These are phyloP conservation scores for Eurypyga helias DNA, from an alignment of 2,113 vertebrate species.

Conservation along the genomic window DNA sequence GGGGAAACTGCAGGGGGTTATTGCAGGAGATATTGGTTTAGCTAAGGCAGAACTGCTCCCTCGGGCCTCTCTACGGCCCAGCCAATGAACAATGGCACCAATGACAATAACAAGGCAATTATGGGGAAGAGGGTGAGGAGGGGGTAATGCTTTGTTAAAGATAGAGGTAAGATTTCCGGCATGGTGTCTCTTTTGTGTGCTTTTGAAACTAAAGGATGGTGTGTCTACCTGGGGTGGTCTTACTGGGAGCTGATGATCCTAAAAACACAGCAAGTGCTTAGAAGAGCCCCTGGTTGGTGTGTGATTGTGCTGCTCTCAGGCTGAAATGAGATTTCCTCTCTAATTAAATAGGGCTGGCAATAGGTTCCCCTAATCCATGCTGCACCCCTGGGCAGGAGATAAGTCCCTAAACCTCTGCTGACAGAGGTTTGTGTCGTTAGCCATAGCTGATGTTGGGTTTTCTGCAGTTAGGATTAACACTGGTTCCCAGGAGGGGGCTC, in stretches of 20 bases:
- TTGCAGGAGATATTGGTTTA: constrained; percentile 75
- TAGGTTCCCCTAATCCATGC: not conserved
- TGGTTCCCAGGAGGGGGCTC: not conserved
- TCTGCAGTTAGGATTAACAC: not conserved
- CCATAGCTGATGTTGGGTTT: not conserved
- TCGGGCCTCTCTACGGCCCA: constrained; percentile 54
- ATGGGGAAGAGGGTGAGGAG: constrained; percentile 76
- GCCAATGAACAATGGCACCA: constrained; percentile 74
- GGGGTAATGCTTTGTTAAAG: constrained; percentile 83
- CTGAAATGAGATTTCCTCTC: constrained; percentile 9
- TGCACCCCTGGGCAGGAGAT: not conserved
- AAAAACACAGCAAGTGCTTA: constrained; percentile 22
- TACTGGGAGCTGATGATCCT: constrained; percentile 31
- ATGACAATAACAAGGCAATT: constrained; percentile 81
- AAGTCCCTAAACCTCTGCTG: not conserved
- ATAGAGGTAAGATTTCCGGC: constrained; percentile 67
- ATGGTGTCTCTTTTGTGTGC: constrained; percentile 60
- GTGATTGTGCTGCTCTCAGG: constrained; percentile 9
- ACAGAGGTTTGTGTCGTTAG: not conserved
- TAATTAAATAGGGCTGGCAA: constrained; percentile 15
- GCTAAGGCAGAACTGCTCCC: constrained; percentile 76
- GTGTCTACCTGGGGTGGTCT: constrained; percentile 24
- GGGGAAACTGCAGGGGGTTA: constrained; percentile 80
- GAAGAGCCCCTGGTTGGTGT: constrained; percentile 11
- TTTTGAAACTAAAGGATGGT: constrained; percentile 2